These are phyloP conservation scores for Lasioglossum calceatum DNA, from an alignment of 2,888 invertebrate genomes.

Conservation along the genomic window DNA sequence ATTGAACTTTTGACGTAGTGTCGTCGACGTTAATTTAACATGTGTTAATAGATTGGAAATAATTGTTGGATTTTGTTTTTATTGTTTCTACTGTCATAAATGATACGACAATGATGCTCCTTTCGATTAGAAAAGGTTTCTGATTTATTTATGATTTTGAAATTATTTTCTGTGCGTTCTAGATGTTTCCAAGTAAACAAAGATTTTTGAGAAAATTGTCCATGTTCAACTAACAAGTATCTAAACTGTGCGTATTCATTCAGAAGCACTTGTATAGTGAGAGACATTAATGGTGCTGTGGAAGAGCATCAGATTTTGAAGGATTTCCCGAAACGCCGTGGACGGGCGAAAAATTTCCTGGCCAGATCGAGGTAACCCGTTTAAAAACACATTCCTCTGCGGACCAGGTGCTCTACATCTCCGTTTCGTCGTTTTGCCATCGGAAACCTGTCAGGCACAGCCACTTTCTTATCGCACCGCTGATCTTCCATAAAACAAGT, in stretches of 20 bases:
- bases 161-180: too few species aligned
- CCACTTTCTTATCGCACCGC: slow-evolving; percentile 61
- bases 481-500: slow-evolving; percentile 67
- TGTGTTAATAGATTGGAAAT: too few species aligned
- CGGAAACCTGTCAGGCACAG: slow-evolving; percentile 66
- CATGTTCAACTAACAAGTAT: too few species aligned
- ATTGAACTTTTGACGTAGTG: background rate
- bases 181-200: too few species aligned
- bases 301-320: background rate
- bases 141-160: too few species aligned
- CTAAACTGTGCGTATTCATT: background rate
- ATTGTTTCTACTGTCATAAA: too few species aligned
- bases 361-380: slow-evolving; percentile 47
- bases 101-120: too few species aligned
- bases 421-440: slow-evolving; percentile 59
- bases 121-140: too few species aligned
- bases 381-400: slow-evolving; percentile 50
- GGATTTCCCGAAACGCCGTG: background rate
- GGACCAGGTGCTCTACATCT: slow-evolving; percentile 52
- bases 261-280: background rate
- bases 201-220: too few species aligned
- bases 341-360: slow-evolving; percentile 40
- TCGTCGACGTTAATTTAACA: background rate
- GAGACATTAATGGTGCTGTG: background rate
- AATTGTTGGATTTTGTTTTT: too few species aligned